Evolutionary conservation across 2,113 vertebrate species (phyloP), one percentile per base, ranked within the genome.

Genomic region (Tichodroma muraria): DNA sequence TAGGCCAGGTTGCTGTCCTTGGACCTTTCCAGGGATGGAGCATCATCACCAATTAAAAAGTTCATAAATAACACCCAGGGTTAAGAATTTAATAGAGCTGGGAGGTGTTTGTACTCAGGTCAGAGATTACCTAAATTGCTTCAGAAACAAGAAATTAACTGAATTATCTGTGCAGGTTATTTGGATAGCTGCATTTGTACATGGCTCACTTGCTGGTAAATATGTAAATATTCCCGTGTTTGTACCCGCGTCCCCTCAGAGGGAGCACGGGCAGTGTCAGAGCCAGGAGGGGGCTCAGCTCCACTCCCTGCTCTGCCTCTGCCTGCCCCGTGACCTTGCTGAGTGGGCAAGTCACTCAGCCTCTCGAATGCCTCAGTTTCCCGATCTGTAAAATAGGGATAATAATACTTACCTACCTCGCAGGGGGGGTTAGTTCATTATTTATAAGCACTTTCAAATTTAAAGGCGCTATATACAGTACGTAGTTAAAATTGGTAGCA

Each of bases 331-430:
- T 94, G 94, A 95, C 95, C 95, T 93, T 95, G n/a, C n/a, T n/a
- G n/a, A n/a, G n/a, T n/a, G 96, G 95, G 96, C 96, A 95, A 97
- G 94, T 97, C 95, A 93, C 95, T 38, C 23, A 10, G 15, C 91
- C 85, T 88, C 89, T 81, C 23, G 2, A 83, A 71, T 50, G 94
- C 96, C 96, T 93, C 96, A 95, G 96, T 95, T 95, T 96, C 85
- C 96, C 95, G 93, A 93, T 90, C 96, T 96, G 96, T 95, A 97
- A 97, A 97, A 96, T 95, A 95, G 93, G 96, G 96, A 95, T 57
- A 96, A 92, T 94, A 96, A 59, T 53, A 71, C 93, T 93, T 64
- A 95, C 95, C 96, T 97, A 97, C 96, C 96, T 97, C 96, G 69
- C 79, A 49, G 88, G 87, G 85, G 92, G 94, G 94, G 93, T 96